Evolutionary conservation across 2,113 vertebrate genomes (phyloP).

Genomic region (Rhabdomys dilectus): DNA sequence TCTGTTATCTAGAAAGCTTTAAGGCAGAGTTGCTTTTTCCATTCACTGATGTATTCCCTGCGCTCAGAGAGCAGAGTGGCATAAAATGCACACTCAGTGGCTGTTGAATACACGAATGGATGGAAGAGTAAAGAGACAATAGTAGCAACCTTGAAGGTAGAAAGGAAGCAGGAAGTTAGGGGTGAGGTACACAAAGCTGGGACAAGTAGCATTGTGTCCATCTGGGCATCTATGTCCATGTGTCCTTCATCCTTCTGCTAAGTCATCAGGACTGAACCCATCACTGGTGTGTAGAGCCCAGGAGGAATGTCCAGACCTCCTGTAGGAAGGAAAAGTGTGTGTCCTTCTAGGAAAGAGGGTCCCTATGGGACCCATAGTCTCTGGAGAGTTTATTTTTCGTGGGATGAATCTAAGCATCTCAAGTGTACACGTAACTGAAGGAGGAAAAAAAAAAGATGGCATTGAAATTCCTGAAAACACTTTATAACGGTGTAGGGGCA

Average conservation of each 20-base stretch:
- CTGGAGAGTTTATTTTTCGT: constrained; percentile 88
- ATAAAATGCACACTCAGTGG: background rate
- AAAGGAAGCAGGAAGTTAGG: background rate
- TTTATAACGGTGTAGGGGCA: constrained; percentile 84
- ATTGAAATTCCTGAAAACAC: constrained; percentile 85
- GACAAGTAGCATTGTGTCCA: background rate
- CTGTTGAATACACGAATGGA: background rate
- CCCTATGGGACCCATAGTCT: constrained; percentile 66
- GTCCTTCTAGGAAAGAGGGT: constrained; percentile 38
- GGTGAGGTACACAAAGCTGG: background rate
- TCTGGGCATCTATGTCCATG: background rate
- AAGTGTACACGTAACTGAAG: constrained; percentile 81
- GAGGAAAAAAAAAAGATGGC: constrained; percentile 77
- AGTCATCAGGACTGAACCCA: background rate
- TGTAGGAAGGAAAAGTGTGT: background rate
- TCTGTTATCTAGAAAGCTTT: background rate
- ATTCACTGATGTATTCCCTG: too few relatives aligned
- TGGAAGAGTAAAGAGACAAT: background rate
- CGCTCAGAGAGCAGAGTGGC: background rate
- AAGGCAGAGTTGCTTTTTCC: background rate
- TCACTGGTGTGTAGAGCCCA: background rate
- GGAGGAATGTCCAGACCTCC: background rate
- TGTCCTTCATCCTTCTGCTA: background rate
- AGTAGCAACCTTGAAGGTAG: background rate
- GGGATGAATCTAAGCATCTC: constrained; percentile 85